phyloP scores from a whole-genome alignment of 1,140 invertebrate genomes.

The Catajapyx aquilonaris region DNA sequence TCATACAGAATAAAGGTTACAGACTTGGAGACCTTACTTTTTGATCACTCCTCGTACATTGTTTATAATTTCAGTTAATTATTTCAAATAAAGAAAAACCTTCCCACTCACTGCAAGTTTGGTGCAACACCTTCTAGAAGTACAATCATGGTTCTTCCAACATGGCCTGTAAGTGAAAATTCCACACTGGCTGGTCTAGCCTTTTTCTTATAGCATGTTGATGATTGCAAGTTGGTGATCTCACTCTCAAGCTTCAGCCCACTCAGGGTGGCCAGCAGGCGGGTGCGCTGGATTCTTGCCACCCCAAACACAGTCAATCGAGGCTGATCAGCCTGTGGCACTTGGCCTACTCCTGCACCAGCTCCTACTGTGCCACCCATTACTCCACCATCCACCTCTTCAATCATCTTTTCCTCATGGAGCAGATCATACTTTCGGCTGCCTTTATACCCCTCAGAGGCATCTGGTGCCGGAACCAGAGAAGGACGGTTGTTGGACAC shows the following conservation, averaged over 20 bases:
- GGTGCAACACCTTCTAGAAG: conserved; percentile 72
- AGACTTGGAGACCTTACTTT: too few species aligned
- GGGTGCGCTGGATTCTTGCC: conserved; percentile 68
- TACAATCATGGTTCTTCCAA: conserved; percentile 80
- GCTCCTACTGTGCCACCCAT: too few species aligned
- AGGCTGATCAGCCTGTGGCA: conserved; percentile 15
- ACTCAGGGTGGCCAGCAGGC: conserved; percentile 71
- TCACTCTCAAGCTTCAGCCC: conserved; percentile 82
- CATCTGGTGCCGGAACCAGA: conserved; percentile 24
- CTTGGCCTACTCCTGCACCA: not conserved
- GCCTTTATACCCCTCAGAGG: conserved; percentile 27
- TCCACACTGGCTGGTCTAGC: conserved; percentile 43
- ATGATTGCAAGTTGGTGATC: conserved; percentile 60
- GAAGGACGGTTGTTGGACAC: conserved; percentile 33
- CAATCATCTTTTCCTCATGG: conserved; percentile 12
- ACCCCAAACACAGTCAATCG: conserved; percentile 60
- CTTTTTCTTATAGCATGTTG: conserved; percentile 55
- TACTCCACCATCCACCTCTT: conserved; percentile 14
- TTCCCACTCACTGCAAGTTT: conserved; percentile 51
- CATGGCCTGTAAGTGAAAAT: conserved; percentile 60
- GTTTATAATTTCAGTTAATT: too few species aligned
- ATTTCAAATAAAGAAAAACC: too few species aligned
- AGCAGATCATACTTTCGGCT: conserved; percentile 28
- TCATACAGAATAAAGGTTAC: too few species aligned
- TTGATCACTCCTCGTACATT: too few species aligned